Conservation (phyloP, 1,140 invertebrate genomes). For the Teleogryllus occipitalis region DNA sequence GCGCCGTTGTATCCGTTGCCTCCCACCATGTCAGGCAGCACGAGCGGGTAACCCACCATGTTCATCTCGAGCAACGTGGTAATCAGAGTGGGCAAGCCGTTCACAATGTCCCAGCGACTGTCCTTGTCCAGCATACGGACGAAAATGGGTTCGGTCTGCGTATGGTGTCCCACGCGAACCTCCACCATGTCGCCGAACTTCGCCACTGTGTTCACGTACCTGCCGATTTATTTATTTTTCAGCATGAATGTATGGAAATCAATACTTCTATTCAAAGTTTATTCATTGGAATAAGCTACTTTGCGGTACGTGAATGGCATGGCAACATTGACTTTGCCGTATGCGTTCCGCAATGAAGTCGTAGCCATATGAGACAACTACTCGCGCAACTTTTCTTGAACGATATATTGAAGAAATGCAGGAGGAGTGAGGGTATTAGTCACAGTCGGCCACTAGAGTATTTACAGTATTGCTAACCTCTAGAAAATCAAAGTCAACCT, state of each 20-base stretch:
- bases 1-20: conserved; percentile 64
- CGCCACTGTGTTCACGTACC: conserved; percentile 53
- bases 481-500: too few relatives aligned
- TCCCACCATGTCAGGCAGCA: conserved; percentile 87
- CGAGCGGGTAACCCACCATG: conserved; percentile 62
- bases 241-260: background rate
- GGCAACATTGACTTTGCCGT: too few relatives aligned
- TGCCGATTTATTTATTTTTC: conserved; percentile 27
- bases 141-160: conserved; percentile 71
- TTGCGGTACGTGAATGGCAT: too few relatives aligned
- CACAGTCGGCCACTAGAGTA: too few relatives aligned
- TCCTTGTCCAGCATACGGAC: conserved; percentile 76
- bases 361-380: too few relatives aligned
- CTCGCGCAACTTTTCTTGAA: too few relatives aligned
- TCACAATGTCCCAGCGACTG: conserved; percentile 43
- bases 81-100: conserved; percentile 41
- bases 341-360: too few relatives aligned
- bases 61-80: conserved; percentile 40
- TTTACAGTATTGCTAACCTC: too few relatives aligned
- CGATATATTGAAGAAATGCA: too few relatives aligned
- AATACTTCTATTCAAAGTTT: too few relatives aligned
- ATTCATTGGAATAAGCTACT: too few relatives aligned
- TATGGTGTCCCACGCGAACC: conserved; percentile 50
- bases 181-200: conserved; percentile 54
- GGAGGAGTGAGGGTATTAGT: too few relatives aligned